These are phyloP conservation scores for Tenrec ecaudatus DNA, from an alignment of 2,113 vertebrate species.

Conservation along the genomic window DNA sequence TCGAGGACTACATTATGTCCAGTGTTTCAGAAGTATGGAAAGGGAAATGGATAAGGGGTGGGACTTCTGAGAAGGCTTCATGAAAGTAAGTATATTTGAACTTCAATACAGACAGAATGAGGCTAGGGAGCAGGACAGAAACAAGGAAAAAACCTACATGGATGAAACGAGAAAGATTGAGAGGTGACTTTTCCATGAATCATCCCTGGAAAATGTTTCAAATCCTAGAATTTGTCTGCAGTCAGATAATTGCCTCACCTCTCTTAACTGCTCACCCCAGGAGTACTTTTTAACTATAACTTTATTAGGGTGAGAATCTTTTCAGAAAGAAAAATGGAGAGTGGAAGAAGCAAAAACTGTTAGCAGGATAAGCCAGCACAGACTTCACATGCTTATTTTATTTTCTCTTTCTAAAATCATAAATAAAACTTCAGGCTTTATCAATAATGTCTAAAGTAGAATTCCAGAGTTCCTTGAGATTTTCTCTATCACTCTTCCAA, in stretches of 20 bases:
- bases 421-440: conserved; percentile 1
- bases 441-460: background rate
- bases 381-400: background rate
- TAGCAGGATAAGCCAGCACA: background rate
- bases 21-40: background rate
- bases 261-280: background rate
- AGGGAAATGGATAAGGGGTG: background rate
- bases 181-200: background rate
- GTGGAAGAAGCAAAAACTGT: background rate
- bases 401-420: background rate
- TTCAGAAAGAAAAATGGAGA: background rate
- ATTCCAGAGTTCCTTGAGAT: background rate
- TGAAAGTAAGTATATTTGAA: background rate
- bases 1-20: background rate
- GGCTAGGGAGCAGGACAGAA: background rate
- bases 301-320: background rate
- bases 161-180: background rate
- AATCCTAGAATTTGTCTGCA: background rate
- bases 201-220: background rate
- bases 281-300: background rate
- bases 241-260: background rate
- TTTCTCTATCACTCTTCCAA: conserved; percentile 3
- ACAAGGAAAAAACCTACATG: background rate
- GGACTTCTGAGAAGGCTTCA: background rate
- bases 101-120: background rate